Conservation (phyloP, 2,797 vertebrate genomes). For the Anisognathus igniventris region DNA sequence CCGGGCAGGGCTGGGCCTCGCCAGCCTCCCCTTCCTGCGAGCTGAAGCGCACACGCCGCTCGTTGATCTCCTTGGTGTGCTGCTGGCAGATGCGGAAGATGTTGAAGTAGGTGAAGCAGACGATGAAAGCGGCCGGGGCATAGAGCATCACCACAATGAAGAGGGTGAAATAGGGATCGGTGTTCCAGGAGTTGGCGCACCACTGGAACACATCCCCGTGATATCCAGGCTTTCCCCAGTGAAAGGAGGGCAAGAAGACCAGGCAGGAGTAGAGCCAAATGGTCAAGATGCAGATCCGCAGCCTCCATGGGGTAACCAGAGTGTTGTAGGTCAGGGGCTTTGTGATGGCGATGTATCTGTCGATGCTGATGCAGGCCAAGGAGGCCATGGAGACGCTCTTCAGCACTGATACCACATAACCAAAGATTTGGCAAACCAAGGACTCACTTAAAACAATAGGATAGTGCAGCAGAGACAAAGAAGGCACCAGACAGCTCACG, state of each 20-base stretch:
- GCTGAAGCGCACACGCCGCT: conserved; percentile 90
- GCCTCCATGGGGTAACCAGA: conserved; percentile 90
- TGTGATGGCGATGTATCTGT: conserved; percentile 95
- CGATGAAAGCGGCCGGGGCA: conserved; percentile 88
- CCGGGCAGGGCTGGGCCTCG: conserved; percentile 83
- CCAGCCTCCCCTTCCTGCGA: conserved; percentile 80
- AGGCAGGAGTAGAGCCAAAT: conserved; percentile 94
- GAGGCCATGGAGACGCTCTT: conserved; percentile 97
- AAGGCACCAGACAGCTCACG: conserved; percentile 94
- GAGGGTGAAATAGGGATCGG: conserved; percentile 87
- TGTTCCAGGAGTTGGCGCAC: conserved; percentile 89
- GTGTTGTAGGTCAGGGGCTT: conserved; percentile 90
- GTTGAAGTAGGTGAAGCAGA: conserved; percentile 97
- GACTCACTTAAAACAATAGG: conserved; percentile 85
- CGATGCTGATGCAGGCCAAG: conserved; percentile 93
- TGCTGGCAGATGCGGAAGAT: conserved; percentile 98
- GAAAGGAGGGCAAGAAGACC: conserved; percentile 93
- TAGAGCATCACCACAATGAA: conserved; percentile 93
- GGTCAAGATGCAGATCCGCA: conserved; percentile 88
- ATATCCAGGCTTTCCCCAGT: conserved; percentile 98
- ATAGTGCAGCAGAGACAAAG: conserved; percentile 88
- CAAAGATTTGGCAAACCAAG: conserved; percentile 91
- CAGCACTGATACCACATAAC: conserved; percentile 93
- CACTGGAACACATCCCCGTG: conserved; percentile 94
- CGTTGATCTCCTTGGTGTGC: conserved; percentile 94